Base-by-base conservation (phyloP, 2,797 vertebrate genomes). In the Microcaecilia unicolor region DNA sequence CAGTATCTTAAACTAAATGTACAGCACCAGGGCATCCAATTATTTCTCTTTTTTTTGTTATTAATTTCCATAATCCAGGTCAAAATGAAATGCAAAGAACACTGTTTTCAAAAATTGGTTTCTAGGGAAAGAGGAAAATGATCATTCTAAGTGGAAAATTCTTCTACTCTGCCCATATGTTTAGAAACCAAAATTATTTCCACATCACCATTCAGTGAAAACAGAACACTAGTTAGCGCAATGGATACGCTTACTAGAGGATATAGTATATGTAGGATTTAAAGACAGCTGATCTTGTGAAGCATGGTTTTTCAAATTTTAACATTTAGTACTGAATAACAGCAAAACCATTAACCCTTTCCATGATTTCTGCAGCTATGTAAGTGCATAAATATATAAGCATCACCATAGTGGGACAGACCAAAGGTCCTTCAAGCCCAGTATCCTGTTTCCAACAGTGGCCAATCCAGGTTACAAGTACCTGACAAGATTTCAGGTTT, bases 21-120 rank as follows among this genome's bases (percentile, higher is more conserved):
- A n/a, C n/a, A n/a, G n/a, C n/a, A n/a, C n/a, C n/a, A n/a, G n/a
- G 44, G 37, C 48, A 40, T 37, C 34, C 63, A 42, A 22, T 26
- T 56, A 34, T 64, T 59, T 45, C 42, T n/a, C n/a, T n/a, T n/a
- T n/a, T n/a, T n/a, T 41, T 36, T 36, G 33, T 8, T 39, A 18
- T 34, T 27, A 37, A 18, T 23, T 45, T 42, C 31, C 37, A 43
- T 44, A 48, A 31, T 44, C 12, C 28, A 45, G 56, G 42, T 18
- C 28, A 20, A 28, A 37, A 41, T 23, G 37, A 43, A 35, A 40
- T 3, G 9, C 16, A 31, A 34, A 41, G 21, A 55, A 23, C 0
- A 2, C 35, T 34, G 24, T 18, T 34, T 54, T 63, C 51, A 22
- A 24, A 39, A 51, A 51, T 61, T 32, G 16, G n/a, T n/a, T 20